phyloP scores from a whole-genome alignment of 2,797 vertebrate genomes.

The Huso huso region DNA sequence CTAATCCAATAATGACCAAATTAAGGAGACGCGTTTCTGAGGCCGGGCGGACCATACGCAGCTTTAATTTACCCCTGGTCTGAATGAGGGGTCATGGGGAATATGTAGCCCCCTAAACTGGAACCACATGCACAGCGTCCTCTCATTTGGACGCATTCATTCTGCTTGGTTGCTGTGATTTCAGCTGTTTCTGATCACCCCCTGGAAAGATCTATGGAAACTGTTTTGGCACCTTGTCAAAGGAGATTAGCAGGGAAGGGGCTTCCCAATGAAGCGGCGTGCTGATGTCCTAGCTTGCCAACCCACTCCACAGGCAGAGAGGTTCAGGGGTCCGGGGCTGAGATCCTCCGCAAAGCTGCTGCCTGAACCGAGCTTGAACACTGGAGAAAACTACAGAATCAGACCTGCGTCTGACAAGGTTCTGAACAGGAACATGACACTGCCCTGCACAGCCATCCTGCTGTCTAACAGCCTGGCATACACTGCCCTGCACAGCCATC shows the following conservation, averaged over 20 bases:
- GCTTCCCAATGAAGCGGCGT: conserved; percentile 38
- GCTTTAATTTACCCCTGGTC: not conserved
- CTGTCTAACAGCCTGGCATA: no score
- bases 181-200: conserved; percentile 57
- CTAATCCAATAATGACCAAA: no score
- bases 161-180: conserved; percentile 46
- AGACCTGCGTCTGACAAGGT: no score
- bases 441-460: no score
- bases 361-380: conserved; percentile 10
- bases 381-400: no score
- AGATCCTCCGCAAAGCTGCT: not conserved
- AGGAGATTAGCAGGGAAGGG: conserved; percentile 38
- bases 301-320: not conserved
- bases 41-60: not conserved
- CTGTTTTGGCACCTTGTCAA: conserved; percentile 57
- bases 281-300: conserved; percentile 21
- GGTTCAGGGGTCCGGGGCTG: not conserved
- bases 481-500: no score
- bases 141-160: conserved; percentile 31
- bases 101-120: conserved; percentile 41
- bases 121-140: conserved; percentile 44
- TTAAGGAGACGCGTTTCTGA: not conserved
- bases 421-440: no score
- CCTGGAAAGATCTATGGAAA: conserved; percentile 46
- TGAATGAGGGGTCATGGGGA: conserved; percentile 10